Base-by-base conservation (phyloP, 2,113 vertebrate genomes). In the Boleophthalmus pectinirostris region DNA sequence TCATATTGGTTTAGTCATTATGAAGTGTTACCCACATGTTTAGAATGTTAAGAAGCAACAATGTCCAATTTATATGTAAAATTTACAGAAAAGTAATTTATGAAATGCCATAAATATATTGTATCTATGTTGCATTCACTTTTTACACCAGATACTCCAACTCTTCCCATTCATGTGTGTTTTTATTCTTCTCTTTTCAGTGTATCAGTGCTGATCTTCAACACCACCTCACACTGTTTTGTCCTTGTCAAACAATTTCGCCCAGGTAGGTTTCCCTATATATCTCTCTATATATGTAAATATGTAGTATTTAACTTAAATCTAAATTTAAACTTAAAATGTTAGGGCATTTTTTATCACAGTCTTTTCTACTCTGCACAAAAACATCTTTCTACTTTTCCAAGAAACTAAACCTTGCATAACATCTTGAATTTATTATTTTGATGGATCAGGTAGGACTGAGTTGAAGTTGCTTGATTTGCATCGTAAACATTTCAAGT, bases 161-260 rank as follows among this genome's bases (percentile, higher is more conserved):
- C 29, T 29, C 29, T 29, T 4, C 29, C 4, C 29, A 29, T 29
- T 29, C 29, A 29, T 29, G 29, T 29, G 29, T 29, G 29, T 29
- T 29, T 29, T 29, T 29, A 29, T 29, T 21, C 15, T 66, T 16
- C 14, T 58, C 46, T 63, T 68, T 74, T 18, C 70, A 97, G 96
- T 61, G 96, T 97, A 83, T 95, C 96, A 57, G 91, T 96, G 89
- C 93, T 97, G 92, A 94, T 97, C 93, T 97, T 96, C 91, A 96
- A 97, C 83, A 94, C 94, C 86, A 93, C 92, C 77, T 95, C 92
- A 46, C 94, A 95, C 85, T 96, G 95, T 93, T 97, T 97, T 90
- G 87, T 97, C 90, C 87, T 97, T 70, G 96, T 97, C 92, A 97
- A 96, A 92, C 96, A 97, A 92, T 97, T 97, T 88, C 96, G 96